These are phyloP conservation scores for Halocynthia roretzi DNA, from an alignment of 23 tunicate genomes.

Conservation along the genomic window DNA sequence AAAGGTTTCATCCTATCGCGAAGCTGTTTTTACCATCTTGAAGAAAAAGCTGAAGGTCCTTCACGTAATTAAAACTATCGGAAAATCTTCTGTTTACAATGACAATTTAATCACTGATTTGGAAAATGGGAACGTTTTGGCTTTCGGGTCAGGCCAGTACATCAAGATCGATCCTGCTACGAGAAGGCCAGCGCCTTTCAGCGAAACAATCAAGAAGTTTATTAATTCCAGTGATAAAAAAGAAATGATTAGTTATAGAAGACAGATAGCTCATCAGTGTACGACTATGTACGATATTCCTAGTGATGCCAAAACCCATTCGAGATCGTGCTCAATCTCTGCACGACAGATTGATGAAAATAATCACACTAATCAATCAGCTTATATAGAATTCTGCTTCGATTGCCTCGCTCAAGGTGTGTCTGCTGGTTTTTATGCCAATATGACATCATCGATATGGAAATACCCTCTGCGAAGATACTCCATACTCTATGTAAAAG, in stretches of 20 bases:
- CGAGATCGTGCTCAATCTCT: not conserved
- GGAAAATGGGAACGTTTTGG: not conserved
- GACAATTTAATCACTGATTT: not conserved
- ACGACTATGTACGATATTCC: too few species aligned
- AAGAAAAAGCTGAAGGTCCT: constrained; percentile 3
- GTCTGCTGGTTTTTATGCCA: not conserved
- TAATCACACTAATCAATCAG: constrained; percentile 18
- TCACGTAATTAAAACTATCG: not conserved
- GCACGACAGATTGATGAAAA: constrained; percentile 2
- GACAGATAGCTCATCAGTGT: too few species aligned
- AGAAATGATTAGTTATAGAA: too few species aligned
- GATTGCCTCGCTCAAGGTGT: constrained; percentile 16
- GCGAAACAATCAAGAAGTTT: not conserved
- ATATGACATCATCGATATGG: not conserved
- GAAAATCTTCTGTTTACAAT: not conserved
- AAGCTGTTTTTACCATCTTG: not conserved
- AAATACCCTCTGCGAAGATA: not conserved
- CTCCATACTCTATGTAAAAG: constrained; percentile 2
- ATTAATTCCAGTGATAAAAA: not conserved
- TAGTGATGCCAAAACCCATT: not conserved
- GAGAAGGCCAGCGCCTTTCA: constrained; percentile 7
- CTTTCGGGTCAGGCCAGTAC: not conserved
- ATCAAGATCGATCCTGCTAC: constrained; percentile 15
- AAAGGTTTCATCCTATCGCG: too few species aligned
- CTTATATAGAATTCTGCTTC: constrained; percentile 4